phyloP scores from a whole-genome alignment of 1,140 invertebrate species.

The Calliopsis andreniformis region DNA sequence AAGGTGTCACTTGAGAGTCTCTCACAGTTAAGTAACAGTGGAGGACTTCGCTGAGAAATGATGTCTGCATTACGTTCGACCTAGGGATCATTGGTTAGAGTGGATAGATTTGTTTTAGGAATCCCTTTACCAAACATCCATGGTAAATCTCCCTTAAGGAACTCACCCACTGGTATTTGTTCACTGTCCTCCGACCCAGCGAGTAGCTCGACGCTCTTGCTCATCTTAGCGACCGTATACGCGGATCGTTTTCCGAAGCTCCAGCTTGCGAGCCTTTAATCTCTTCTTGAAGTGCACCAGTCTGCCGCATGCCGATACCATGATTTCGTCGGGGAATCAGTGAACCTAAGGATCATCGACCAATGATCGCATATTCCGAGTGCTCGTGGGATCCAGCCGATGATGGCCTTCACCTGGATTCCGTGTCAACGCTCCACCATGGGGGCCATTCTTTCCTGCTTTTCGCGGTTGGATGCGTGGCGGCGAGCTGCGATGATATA shows the following conservation, averaged over 20 bases:
- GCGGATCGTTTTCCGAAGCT: slow-evolving; percentile 50
- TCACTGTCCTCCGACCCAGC: slow-evolving; percentile 75
- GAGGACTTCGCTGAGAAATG: no score
- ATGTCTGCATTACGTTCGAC: no score
- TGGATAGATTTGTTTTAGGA: no score
- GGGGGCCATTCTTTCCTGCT: slow-evolving; percentile 2
- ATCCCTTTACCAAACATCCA: no score
- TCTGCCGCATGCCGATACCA: slow-evolving; percentile 65
- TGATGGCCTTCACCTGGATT: not conserved
- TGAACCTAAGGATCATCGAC: slow-evolving; percentile 58
- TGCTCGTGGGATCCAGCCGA: slow-evolving; percentile 15
- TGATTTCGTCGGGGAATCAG: slow-evolving; percentile 62
- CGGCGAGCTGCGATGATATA: slow-evolving; percentile 36
- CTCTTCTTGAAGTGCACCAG: slow-evolving; percentile 71
- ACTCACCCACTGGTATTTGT: slow-evolving; percentile 66
- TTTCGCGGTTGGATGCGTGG: not conserved
- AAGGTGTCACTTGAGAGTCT: no score
- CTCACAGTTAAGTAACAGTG: no score
- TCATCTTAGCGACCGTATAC: slow-evolving; percentile 70
- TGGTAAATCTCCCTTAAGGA: not conserved
- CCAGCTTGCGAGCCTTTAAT: slow-evolving; percentile 65
- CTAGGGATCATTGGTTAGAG: no score
- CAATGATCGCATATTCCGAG: slow-evolving; percentile 30
- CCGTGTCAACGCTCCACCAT: slow-evolving; percentile 22
- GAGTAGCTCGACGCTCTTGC: slow-evolving; percentile 77